These are phyloP conservation scores for Bruchidius siliquastri DNA, from an alignment of 2,888 invertebrate species.

Conservation along the genomic window DNA sequence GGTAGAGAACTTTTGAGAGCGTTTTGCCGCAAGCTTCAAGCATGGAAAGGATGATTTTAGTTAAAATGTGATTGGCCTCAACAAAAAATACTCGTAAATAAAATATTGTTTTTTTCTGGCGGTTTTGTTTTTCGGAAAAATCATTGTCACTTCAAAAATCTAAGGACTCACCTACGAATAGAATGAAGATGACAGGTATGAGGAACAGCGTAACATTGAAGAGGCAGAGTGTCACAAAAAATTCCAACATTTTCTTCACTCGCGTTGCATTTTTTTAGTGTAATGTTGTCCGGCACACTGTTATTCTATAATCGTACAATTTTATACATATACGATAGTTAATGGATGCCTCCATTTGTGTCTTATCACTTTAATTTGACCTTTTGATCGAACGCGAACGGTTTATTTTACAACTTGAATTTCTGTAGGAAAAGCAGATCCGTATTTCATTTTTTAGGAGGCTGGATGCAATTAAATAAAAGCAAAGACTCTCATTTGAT, in stretches of 20 bases:
- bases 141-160: neutral
- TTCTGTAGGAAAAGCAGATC: neutral
- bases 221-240: conserved; percentile 30
- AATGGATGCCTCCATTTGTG: neutral
- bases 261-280: conserved; percentile 1
- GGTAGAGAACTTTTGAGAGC: too few relatives aligned
- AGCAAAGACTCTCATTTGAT: too few relatives aligned
- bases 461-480: too few relatives aligned
- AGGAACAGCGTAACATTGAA: conserved; percentile 30
- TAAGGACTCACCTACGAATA: conserved; percentile 34
- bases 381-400: conserved; percentile 1
- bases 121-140: too few relatives aligned
- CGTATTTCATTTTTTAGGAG: neutral
- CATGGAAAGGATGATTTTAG: too few relatives aligned
- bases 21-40: too few relatives aligned
- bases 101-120: too few relatives aligned
- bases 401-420: neutral
- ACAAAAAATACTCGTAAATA: too few relatives aligned
- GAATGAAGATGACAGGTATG: conserved; percentile 30
- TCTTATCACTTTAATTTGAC: conserved; percentile 1
- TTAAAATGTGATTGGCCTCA: too few relatives aligned
- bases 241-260: conserved; percentile 29
- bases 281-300: neutral
- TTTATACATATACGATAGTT: neutral
- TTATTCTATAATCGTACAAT: neutral